These are phyloP conservation scores for Leptinotarsa tumamoca DNA, from an alignment of 2,888 invertebrate species.

Conservation along the genomic window DNA sequence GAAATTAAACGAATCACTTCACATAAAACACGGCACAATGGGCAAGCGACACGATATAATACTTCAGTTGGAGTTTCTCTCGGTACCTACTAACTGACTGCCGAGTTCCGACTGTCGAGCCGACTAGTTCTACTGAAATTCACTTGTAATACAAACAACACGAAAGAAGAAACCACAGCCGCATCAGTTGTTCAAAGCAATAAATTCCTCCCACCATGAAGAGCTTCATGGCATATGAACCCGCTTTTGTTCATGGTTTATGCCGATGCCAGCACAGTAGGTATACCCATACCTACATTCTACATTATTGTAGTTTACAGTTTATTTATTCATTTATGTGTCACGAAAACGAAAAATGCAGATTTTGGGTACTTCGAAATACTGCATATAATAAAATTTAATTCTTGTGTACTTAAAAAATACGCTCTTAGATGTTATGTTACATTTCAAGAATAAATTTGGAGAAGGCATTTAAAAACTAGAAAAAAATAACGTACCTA, in stretches of 20 bases:
- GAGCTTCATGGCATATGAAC: slow-evolving; percentile 11
- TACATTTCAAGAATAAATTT: too few species aligned
- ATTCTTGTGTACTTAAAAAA: too few species aligned
- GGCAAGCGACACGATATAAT: not conserved
- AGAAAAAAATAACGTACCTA: too few species aligned
- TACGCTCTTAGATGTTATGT: too few species aligned
- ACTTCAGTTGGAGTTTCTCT: not conserved
- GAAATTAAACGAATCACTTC: slow-evolving; percentile 9
- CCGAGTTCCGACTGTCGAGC: not conserved
- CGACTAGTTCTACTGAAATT: not conserved
- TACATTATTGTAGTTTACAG: not conserved
- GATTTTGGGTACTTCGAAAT: too few species aligned
- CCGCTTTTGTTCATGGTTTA: slow-evolving; percentile 1
- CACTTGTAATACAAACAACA: slow-evolving; percentile 8
- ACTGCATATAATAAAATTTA: too few species aligned
- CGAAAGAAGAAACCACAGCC: slow-evolving; percentile 14
- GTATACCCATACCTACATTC: not conserved
- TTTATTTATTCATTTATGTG: not conserved
- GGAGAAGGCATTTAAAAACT: too few species aligned
- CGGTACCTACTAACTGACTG: not conserved
- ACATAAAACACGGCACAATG: slow-evolving; percentile 3
- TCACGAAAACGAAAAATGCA: not conserved
- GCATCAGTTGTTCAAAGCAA: slow-evolving; percentile 3
- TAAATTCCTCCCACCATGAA: slow-evolving; percentile 4
- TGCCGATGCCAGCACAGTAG: not conserved